Conservation (phyloP, 2,888 invertebrate genomes). For the Diplazon laetatorius region DNA sequence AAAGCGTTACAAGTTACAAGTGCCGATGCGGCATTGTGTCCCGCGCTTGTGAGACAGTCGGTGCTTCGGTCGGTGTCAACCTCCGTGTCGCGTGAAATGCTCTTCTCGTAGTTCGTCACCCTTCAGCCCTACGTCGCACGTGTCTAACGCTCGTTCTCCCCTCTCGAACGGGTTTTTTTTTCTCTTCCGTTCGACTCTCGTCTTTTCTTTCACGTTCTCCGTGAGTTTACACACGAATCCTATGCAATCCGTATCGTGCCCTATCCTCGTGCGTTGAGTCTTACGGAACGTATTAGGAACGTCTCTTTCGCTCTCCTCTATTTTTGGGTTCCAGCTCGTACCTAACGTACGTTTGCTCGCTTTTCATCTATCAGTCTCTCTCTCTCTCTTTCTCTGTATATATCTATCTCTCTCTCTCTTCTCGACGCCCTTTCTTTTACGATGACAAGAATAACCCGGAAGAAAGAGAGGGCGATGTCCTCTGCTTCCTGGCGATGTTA, state of each 20-base stretch:
- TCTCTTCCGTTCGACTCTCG: slow-evolving; percentile 38
- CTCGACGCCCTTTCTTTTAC: slow-evolving; percentile 29
- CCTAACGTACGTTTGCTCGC: slow-evolving; percentile 6
- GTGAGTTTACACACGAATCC: slow-evolving; percentile 15
- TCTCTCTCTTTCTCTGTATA: slow-evolving; percentile 11
- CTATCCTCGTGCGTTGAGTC: slow-evolving; percentile 27
- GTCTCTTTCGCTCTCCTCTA: slow-evolving; percentile 50
- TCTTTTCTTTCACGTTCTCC: slow-evolving; percentile 13
- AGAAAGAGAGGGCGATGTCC: slow-evolving; percentile 55
- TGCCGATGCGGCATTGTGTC: slow-evolving; percentile 9
- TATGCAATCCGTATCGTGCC: not conserved
- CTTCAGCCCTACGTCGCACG: slow-evolving; percentile 7
- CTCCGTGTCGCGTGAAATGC: slow-evolving; percentile 25
- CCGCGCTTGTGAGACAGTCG: not conserved
- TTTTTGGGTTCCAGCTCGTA: slow-evolving; percentile 46
- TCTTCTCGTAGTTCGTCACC: slow-evolving; percentile 39
- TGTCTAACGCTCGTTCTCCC: slow-evolving; percentile 2
- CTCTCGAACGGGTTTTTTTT: slow-evolving; percentile 20
- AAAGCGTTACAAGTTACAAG: slow-evolving; percentile 8
- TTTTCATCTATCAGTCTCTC: slow-evolving; percentile 16
- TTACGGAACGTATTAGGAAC: slow-evolving; percentile 22
- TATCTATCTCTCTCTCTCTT: slow-evolving; percentile 13
- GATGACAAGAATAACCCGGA: slow-evolving; percentile 59
- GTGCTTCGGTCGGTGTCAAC: slow-evolving; percentile 19
- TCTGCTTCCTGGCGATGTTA: slow-evolving; percentile 38